phyloP scores from a whole-genome alignment of 2,888 invertebrate genomes.

The Hedya salicella region DNA sequence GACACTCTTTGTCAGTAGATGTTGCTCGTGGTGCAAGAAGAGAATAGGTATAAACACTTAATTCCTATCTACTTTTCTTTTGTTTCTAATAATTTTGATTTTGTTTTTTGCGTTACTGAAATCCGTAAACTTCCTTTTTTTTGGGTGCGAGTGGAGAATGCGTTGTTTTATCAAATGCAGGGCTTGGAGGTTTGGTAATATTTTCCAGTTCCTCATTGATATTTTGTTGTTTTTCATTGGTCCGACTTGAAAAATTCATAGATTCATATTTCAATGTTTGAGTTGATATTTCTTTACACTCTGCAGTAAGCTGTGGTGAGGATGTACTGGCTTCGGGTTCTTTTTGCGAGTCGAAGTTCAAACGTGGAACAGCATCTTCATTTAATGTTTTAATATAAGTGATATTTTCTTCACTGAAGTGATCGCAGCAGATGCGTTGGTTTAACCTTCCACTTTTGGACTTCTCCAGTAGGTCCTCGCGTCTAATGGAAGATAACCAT shows the following conservation, averaged over 20 bases:
- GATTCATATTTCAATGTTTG: not conserved
- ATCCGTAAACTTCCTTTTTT: not conserved
- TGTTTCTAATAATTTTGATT: too few relatives aligned
- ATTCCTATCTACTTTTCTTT: too few relatives aligned
- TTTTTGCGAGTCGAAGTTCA: too few relatives aligned
- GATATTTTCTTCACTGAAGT: not conserved
- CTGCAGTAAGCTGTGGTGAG: not conserved
- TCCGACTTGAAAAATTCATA: not conserved
- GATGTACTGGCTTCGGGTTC: too few relatives aligned
- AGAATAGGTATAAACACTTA: too few relatives aligned
- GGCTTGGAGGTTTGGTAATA: too few relatives aligned
- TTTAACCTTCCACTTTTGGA: slow-evolving; percentile 7
- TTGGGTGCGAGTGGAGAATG: not conserved
- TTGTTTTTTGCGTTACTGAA: not conserved
- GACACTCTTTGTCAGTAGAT: too few relatives aligned
- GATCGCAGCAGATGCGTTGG: not conserved
- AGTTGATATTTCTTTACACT: not conserved
- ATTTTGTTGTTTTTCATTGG: not conserved
- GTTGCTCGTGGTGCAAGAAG: too few relatives aligned
- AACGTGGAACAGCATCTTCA: too few relatives aligned
- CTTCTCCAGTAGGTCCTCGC: slow-evolving; percentile 4
- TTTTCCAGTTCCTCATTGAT: too few relatives aligned
- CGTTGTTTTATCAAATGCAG: too few relatives aligned
- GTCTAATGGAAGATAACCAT: not conserved
- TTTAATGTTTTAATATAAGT: slow-evolving; percentile 1